Conservation (phyloP, 2,797 vertebrate genomes). For the Tenualosa ilisha region DNA sequence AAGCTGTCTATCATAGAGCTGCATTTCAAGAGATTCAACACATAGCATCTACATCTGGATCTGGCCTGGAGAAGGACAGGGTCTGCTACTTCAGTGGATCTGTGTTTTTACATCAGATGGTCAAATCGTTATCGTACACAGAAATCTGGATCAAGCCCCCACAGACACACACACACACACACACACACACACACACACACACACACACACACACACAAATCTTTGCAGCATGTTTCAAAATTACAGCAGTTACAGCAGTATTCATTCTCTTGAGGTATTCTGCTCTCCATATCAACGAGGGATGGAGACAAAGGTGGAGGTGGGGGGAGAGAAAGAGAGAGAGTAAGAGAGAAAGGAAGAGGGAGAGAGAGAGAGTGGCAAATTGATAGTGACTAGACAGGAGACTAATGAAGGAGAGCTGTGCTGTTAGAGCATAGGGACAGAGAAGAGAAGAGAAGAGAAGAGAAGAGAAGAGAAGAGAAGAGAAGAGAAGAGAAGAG, state of each 20-base stretch:
- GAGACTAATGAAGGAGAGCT: slow-evolving; percentile 61
- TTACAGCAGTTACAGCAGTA: not conserved
- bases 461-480: slow-evolving; percentile 13
- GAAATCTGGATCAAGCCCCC: not conserved
- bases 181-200: too few species aligned
- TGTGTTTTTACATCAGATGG: not conserved
- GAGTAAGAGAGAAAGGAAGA: not conserved
- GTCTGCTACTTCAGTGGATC: not conserved
- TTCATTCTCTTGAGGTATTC: not conserved
- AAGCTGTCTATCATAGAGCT: slow-evolving; percentile 29
- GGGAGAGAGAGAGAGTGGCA: slow-evolving; percentile 48
- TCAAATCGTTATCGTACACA: not conserved
- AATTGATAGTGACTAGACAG: slow-evolving; percentile 79
- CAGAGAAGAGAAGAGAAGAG: slow-evolving; percentile 53
- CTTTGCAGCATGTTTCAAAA: not conserved
- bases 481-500: too few species aligned
- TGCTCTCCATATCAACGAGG: not conserved
- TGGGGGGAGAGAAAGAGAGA: slow-evolving; percentile 22
- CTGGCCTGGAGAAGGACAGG: not conserved
- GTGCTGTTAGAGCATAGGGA: slow-evolving; percentile 66
- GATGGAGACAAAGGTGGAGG: slow-evolving; percentile 17
- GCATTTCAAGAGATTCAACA: not conserved
- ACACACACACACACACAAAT: slow-evolving; percentile 21
- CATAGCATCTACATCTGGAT: not conserved
- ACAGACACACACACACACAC: slow-evolving; percentile 21